Percentiles rank a stretch among this genome's conserved stretches.
Evolutionary conservation across 2,797 vertebrate species (phyloP).

Genomic region (Onychomys leucogaster): DNA sequence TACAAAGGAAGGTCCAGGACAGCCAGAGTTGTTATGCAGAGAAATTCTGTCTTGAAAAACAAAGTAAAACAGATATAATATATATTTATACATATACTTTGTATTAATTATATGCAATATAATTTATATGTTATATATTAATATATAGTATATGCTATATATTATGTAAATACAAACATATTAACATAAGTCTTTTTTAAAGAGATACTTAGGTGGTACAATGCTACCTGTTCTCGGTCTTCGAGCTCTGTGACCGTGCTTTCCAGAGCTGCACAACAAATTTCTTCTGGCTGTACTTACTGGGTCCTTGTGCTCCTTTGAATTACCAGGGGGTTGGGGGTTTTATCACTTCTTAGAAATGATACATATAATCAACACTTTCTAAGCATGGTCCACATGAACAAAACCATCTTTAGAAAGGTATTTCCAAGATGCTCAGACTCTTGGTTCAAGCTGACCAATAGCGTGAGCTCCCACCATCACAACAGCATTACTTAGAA

Average conservation of each 20-base stretch:
- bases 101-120: too few relatives aligned
- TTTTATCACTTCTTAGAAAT: constrained; percentile 35
- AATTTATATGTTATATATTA: too few relatives aligned
- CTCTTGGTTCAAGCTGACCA: neutral
- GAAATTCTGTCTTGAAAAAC: neutral
- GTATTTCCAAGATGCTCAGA: neutral
- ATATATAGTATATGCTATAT: too few relatives aligned
- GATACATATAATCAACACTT: neutral
- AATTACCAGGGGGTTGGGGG: constrained; percentile 20
- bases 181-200: neutral
- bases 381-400: constrained; percentile 13
- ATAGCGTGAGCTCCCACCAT: neutral
- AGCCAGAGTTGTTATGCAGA: neutral
- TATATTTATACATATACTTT: neutral
- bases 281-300: too few relatives aligned
- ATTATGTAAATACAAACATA: too few relatives aligned
- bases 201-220: neutral
- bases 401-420: constrained; percentile 42
- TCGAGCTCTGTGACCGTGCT: neutral
- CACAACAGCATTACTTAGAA: neutral
- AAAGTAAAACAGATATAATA: neutral
- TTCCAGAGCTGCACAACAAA: neutral
- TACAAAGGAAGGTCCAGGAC: neutral
- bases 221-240: neutral
- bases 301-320: neutral